Conservation (phyloP, 2,888 invertebrate genomes). For the Heliconius hortense region DNA sequence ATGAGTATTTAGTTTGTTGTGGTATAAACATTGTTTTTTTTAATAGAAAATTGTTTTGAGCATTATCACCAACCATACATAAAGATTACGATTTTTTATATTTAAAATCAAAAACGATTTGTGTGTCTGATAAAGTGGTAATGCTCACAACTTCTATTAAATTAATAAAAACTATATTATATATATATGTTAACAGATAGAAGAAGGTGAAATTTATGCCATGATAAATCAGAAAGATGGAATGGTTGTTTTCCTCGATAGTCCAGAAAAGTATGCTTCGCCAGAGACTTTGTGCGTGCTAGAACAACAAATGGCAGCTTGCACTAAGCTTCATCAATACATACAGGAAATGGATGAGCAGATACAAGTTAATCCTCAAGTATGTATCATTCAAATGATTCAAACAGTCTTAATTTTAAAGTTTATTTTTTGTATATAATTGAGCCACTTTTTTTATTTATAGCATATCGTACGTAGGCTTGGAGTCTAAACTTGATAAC, state of each 20-base stretch:
- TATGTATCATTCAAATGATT: constrained; percentile 46
- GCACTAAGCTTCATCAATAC: constrained; percentile 93
- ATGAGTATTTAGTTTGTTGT: too few species aligned
- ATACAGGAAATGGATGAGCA: constrained; percentile 97
- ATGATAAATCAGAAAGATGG: constrained; percentile 98
- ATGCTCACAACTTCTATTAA: not conserved
- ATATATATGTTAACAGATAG: constrained; percentile 84
- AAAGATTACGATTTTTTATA: too few species aligned
- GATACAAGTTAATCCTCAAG: constrained; percentile 94
- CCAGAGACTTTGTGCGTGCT: constrained; percentile 92
- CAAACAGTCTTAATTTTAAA: not conserved
- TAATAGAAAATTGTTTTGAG: too few species aligned
- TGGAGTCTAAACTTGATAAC: not conserved
- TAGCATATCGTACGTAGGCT: not conserved
- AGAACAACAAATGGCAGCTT: constrained; percentile 92
- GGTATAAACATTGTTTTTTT: too few species aligned
- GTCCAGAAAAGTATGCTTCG: constrained; percentile 96
- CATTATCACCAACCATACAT: too few species aligned
- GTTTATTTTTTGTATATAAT: not conserved
- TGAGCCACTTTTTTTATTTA: not conserved
- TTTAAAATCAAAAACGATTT: not conserved
- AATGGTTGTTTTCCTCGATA: constrained; percentile 98
- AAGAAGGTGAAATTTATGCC: constrained; percentile 97
- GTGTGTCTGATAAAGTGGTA: not conserved
- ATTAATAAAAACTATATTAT: not conserved